Evolutionary conservation across 2,888 invertebrate genomes (phyloP).

Genomic region (Galerucella pusilla): DNA sequence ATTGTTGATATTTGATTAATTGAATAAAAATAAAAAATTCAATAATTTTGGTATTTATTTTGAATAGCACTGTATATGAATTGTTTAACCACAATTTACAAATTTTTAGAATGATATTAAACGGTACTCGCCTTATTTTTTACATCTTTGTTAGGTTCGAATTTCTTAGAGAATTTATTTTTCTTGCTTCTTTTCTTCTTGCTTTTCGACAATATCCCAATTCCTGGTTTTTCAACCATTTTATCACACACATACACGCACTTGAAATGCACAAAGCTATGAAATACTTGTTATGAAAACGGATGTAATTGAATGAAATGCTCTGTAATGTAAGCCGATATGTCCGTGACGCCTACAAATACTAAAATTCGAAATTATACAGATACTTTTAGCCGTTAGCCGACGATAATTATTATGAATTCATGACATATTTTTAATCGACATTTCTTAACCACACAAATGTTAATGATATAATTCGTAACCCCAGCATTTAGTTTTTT

Average conservation of each 20-base stretch:
- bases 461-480: too few species aligned
- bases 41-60: too few species aligned
- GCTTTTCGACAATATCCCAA: not conserved
- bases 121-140: conserved; percentile 37
- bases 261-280: not conserved
- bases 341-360: not conserved
- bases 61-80: too few species aligned
- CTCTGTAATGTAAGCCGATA: not conserved
- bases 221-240: conserved; percentile 16
- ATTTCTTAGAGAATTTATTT: conserved; percentile 21
- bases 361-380: not conserved
- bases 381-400: too few species aligned
- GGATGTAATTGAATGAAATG: conserved; percentile 16
- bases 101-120: too few species aligned
- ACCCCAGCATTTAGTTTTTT: too few species aligned
- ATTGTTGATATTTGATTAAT: too few species aligned
- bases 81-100: too few species aligned
- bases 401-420: too few species aligned
- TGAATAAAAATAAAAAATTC: too few species aligned
- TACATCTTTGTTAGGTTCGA: conserved; percentile 34
- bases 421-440: too few species aligned
- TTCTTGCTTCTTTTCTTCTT: conserved; percentile 5
- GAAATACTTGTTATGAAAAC: not conserved
- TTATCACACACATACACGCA: not conserved
- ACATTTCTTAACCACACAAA: too few species aligned